Evolutionary conservation across 2,797 vertebrate genomes (phyloP).

Genomic region (Lates japonicus): DNA sequence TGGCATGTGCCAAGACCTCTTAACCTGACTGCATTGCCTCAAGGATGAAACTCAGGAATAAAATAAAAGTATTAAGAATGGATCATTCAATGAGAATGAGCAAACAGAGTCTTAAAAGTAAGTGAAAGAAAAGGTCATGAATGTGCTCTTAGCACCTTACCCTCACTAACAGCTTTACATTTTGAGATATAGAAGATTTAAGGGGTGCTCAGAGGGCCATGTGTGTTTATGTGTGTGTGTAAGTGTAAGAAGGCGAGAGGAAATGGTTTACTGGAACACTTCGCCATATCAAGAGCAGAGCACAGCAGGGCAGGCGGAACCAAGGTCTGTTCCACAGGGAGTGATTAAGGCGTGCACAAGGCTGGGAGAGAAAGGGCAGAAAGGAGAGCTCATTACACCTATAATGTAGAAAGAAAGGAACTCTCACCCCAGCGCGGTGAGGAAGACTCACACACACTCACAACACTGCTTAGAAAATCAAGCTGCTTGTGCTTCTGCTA

Average conservation of each 20-base stretch:
- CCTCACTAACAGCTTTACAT: constrained; percentile 15
- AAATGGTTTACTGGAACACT: constrained; percentile 55
- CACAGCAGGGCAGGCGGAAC: constrained; percentile 58
- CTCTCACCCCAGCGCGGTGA: constrained; percentile 21
- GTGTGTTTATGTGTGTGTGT: background rate
- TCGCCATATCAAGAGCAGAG: constrained; percentile 51
- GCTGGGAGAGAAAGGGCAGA: constrained; percentile 59
- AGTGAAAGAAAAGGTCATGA: background rate
- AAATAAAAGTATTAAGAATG: background rate
- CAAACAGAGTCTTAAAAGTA: background rate
- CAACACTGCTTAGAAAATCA: constrained; percentile 39
- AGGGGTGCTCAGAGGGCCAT: constrained; percentile 7
- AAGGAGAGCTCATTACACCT: constrained; percentile 69
- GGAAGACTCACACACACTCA: constrained; percentile 28
- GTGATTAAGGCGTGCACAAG: constrained; percentile 60
- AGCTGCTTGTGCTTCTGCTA: constrained; percentile 23
- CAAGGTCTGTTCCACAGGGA: constrained; percentile 64
- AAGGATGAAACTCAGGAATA: constrained; percentile 12
- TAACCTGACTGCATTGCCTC: background rate
- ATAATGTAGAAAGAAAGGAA: constrained; percentile 57
- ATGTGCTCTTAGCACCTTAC: background rate
- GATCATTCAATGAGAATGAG: background rate
- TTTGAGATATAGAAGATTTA: constrained; percentile 25
- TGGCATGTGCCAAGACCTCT: background rate
- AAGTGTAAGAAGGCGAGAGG: constrained; percentile 3